Evolutionary conservation across 1,140 invertebrate species (phyloP).

Genomic region (Drosophila aff.): DNA sequence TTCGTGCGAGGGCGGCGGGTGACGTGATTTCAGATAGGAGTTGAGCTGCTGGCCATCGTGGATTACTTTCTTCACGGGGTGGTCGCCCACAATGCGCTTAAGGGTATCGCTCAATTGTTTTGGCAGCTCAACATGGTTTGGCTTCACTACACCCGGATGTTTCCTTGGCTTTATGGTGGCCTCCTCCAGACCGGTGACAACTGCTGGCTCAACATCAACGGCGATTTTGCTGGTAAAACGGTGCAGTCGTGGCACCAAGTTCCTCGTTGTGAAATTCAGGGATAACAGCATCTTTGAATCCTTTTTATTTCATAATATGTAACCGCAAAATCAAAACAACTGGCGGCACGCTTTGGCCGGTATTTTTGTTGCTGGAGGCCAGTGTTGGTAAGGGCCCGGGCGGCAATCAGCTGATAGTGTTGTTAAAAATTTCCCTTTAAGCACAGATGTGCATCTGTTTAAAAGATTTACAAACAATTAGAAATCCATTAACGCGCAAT

Average conservation of each 20-base stretch:
- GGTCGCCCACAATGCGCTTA: constrained; percentile 86
- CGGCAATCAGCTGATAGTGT: constrained; percentile 1
- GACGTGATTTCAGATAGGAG: constrained; percentile 87
- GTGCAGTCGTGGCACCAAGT: constrained; percentile 35
- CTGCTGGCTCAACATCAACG: constrained; percentile 85
- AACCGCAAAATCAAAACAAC: constrained; percentile 36
- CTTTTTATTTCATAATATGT: constrained; percentile 18
- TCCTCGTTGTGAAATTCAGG: constrained; percentile 27
- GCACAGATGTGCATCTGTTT: background rate
- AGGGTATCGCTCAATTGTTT: constrained; percentile 87
- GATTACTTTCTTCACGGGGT: constrained; percentile 86
- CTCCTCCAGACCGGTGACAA: constrained; percentile 86
- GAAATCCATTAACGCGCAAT: constrained; percentile 2
- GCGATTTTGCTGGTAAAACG: constrained; percentile 85
- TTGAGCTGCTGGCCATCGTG: constrained; percentile 86
- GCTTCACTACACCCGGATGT: constrained; percentile 88
- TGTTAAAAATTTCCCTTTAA: constrained; percentile 3
- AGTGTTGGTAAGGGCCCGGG: constrained; percentile 5
- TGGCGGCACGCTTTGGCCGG: constrained; percentile 29
- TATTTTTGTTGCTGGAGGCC: constrained; percentile 2
- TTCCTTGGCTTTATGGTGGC: constrained; percentile 88
- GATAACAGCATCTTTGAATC: constrained; percentile 31
- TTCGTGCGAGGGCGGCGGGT: constrained; percentile 87
- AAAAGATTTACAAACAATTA: background rate
- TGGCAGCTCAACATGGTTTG: constrained; percentile 86